Percentiles rank a stretch among this genome's conserved stretches.
phyloP scores from a whole-genome alignment of 2,797 vertebrate species.

The Poeciliopsis gracilis region DNA sequence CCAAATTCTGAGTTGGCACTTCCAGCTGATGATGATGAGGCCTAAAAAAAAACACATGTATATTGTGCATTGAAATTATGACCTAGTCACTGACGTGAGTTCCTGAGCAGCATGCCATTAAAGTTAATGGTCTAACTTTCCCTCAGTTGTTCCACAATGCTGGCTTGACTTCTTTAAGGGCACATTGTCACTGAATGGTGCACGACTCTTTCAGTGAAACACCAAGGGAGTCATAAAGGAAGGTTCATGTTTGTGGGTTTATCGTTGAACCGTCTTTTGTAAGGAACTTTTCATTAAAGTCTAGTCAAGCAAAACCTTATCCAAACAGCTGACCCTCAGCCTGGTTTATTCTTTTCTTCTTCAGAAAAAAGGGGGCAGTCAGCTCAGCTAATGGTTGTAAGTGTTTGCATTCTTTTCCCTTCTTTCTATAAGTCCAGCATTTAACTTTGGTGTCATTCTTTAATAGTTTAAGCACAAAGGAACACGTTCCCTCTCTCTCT shows the following conservation, averaged over 20 bases:
- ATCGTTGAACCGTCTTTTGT: neutral
- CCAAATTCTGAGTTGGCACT: neutral
- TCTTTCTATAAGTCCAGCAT: slow-evolving; percentile 19
- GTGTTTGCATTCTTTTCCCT: slow-evolving; percentile 41
- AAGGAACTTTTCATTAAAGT: slow-evolving; percentile 41
- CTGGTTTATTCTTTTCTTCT: slow-evolving; percentile 37
- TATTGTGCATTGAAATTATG: neutral
- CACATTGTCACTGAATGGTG: neutral
- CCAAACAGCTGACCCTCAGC: slow-evolving; percentile 48
- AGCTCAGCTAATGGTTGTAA: slow-evolving; percentile 35
- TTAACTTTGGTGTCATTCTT: slow-evolving; percentile 32
- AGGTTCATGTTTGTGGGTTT: neutral
- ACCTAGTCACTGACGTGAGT: neutral
- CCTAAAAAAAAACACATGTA: neutral
- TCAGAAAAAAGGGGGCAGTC: slow-evolving; percentile 16
- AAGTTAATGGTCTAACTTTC: neutral
- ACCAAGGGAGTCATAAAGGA: neutral
- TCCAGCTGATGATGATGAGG: neutral
- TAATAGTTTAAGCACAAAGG: slow-evolving; percentile 12
- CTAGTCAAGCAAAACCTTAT: slow-evolving; percentile 50
- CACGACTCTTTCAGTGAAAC: neutral
- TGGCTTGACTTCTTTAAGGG: neutral
- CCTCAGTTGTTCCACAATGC: neutral
- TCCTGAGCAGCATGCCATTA: neutral
- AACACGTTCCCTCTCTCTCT: neutral